Conservation (phyloP, 2,113 vertebrate species). For the Corydoras sp. region DNA sequence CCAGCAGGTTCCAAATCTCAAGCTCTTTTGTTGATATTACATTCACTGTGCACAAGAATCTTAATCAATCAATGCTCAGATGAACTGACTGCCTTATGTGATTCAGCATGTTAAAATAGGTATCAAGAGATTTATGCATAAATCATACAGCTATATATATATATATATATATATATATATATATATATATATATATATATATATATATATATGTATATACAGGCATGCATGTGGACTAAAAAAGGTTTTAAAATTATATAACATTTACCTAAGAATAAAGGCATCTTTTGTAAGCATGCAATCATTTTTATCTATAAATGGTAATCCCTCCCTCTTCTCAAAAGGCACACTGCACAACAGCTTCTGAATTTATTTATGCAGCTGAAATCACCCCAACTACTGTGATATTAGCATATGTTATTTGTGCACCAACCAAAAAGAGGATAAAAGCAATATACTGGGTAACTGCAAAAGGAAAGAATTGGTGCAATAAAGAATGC, state of each 20-base stretch:
- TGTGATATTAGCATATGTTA: too few species aligned
- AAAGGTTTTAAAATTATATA: neutral
- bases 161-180: neutral
- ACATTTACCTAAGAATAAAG: too few species aligned
- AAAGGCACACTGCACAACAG: neutral
- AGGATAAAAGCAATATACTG: conserved; percentile 9
- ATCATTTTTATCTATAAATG: neutral
- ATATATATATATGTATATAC: neutral
- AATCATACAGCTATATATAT: neutral
- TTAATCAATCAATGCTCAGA: conserved; percentile 1
- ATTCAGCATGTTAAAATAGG: conserved; percentile 1
- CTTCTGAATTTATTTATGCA: neutral
- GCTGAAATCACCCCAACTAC: neutral
- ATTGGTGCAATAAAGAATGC: neutral
- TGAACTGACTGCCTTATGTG: conserved; percentile 18
- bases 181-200: neutral
- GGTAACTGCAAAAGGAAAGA: neutral
- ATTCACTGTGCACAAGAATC: conserved; percentile 1
- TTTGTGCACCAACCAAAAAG: neutral
- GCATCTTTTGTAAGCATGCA: neutral
- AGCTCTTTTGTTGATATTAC: conserved; percentile 11
- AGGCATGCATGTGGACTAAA: neutral
- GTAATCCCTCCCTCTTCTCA: neutral
- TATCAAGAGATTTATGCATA: conserved; percentile 11
- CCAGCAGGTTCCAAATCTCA: conserved; percentile 24